These are phyloP conservation scores for Phytoseiulus persimilis DNA, from an alignment of 2,888 invertebrate genomes.

Conservation along the genomic window DNA sequence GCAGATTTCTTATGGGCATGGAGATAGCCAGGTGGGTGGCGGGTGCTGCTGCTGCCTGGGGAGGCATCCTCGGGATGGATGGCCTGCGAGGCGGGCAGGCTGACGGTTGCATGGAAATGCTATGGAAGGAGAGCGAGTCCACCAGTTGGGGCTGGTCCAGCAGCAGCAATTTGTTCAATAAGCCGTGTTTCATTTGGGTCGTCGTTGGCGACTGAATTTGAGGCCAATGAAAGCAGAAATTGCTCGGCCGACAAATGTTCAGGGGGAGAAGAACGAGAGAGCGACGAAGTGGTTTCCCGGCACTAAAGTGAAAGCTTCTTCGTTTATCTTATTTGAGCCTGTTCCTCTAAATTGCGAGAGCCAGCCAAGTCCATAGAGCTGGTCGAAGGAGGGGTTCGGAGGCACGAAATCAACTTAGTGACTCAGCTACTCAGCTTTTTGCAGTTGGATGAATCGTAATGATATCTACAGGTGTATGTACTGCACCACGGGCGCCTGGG, in stretches of 20 bases:
- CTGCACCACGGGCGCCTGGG: background rate
- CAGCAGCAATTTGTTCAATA: slow-evolving; percentile 31
- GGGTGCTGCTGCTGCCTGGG: background rate
- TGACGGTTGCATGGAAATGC: background rate
- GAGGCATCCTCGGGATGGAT: background rate
- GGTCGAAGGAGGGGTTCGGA: background rate
- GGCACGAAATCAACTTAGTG: slow-evolving; percentile 36
- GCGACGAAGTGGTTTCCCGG: background rate
- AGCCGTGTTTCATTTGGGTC: background rate
- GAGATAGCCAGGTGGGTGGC: background rate
- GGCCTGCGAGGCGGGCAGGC: background rate
- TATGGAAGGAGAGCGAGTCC: background rate
- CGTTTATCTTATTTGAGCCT: background rate
- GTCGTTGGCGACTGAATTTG: slow-evolving; percentile 11
- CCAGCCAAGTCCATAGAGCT: background rate
- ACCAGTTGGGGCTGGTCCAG: background rate
- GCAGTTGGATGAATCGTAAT: slow-evolving; percentile 33
- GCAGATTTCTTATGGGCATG: background rate
- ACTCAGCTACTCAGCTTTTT: slow-evolving; percentile 9
- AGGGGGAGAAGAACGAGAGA: background rate
- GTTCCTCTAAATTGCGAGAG: background rate
- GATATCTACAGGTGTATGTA: slow-evolving; percentile 22
- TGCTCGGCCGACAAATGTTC: background rate
- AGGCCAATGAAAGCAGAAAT: slow-evolving; percentile 15
- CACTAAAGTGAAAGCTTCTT: background rate